Evolutionary conservation across 37 sponge, comb jelly and placozoan species (phyloP), one percentile per base, ranked within the genome.

Genomic region (Spongilla lacustris): DNA sequence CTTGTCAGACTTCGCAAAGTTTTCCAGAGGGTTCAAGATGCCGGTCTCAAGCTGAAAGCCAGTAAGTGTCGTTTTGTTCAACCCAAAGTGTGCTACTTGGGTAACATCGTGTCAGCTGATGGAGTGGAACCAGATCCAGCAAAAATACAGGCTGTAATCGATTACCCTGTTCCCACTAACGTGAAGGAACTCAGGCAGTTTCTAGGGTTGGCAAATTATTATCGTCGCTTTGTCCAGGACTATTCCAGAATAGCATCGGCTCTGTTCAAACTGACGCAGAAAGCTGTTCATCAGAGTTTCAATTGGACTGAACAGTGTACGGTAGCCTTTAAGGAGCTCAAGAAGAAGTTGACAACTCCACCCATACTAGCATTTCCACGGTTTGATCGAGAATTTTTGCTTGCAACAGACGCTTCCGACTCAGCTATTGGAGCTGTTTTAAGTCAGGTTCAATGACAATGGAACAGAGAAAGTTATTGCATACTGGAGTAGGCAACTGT

Each of bases 381-480:
- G 12, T 87, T 87, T 41, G 71, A 67, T 30, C 19, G 9, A 70
- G 37, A 23, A 14, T 80, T 87, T 36, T 23, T 74, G 22, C 32
- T 77, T n/a, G 23, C 68, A 28, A 80, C 87, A 27, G 81, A 87
- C 50, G 87, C 81, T 6, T 87, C 67, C 11, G 87, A 76, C 26
- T 22, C 69, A 33, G 87, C 73, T 2, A 73, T 87, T 50, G 81
- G 87, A 50, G 87, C 68, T 50, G 87, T 80, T n/a, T 68, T 87
- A 17, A 79, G 80, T 67, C 74, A 87, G 37, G 41, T 71, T 28
- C 87, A n/a, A 87, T 26, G 77, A 46, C 23, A 36, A 79, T 80
- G 87, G 81, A 50, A 79, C 36, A 49, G 75, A 80, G 49, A 32
- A 67, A 33, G 80, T 79, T 41, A 73, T 87, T 33, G 81, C 81